phyloP scores from a whole-genome alignment of 2,113 vertebrate species.

The Ivindomyrus marchei region DNA sequence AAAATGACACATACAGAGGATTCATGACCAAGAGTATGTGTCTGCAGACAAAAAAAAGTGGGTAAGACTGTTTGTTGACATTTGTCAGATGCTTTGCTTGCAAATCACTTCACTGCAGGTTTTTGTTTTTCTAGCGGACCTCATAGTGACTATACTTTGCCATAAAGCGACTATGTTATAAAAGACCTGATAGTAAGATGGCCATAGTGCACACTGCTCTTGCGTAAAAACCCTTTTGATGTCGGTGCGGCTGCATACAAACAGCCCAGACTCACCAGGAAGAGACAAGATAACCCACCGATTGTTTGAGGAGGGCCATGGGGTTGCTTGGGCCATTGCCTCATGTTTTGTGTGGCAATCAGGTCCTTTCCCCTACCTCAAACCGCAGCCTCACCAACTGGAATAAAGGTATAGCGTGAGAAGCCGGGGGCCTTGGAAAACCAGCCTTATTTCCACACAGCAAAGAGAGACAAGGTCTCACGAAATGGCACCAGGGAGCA shows the following conservation, averaged over 20 bases:
- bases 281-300: background rate
- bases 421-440: background rate
- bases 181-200: too few relatives aligned
- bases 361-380: background rate
- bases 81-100: slow-evolving; percentile 38
- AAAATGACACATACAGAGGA: background rate
- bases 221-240: too few relatives aligned
- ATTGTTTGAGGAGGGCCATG: background rate
- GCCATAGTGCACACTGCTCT: too few relatives aligned
- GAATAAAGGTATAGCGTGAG: background rate
- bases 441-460: background rate
- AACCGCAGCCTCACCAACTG: background rate
- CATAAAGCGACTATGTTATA: background rate
- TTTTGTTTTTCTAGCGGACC: background rate
- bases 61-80: slow-evolving; percentile 37
- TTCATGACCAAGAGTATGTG: background rate
- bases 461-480: background rate
- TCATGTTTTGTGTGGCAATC: background rate
- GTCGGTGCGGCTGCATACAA: too few relatives aligned
- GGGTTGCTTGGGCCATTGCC: background rate
- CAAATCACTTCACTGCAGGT: background rate
- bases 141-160: too few relatives aligned
- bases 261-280: background rate
- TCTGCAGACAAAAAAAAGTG: slow-evolving; percentile 48
- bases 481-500: background rate